These are phyloP conservation scores for Hoplostethus mediterraneus DNA, from an alignment of 2,797 vertebrate genomes.

Conservation along the genomic window DNA sequence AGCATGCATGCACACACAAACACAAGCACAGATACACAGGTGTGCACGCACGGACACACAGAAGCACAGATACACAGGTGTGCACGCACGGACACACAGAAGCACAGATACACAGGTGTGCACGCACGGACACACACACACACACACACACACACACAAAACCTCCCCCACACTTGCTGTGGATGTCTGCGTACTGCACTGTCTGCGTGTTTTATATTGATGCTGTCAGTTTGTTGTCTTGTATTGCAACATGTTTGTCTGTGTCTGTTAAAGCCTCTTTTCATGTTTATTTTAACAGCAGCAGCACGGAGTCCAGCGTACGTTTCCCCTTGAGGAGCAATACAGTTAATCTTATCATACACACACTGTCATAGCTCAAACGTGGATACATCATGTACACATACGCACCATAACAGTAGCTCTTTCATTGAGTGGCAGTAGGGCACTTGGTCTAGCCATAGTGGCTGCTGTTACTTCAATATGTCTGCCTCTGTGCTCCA, in stretches of 20 bases:
- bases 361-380: not conserved
- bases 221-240: too few relatives aligned
- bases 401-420: not conserved
- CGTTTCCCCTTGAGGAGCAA: too few relatives aligned
- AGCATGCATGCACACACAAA: not conserved
- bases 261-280: too few relatives aligned
- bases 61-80: not conserved
- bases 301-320: too few relatives aligned
- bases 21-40: not conserved
- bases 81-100: too few relatives aligned
- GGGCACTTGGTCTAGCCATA: not conserved
- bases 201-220: too few relatives aligned
- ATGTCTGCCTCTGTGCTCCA: constrained; percentile 10
- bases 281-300: too few relatives aligned
- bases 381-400: too few relatives aligned
- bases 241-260: too few relatives aligned
- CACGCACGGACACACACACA: too few relatives aligned
- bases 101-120: not conserved
- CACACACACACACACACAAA: not conserved
- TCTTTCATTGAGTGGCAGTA: constrained; percentile 7
- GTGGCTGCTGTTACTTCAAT: constrained; percentile 10
- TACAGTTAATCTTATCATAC: not conserved
- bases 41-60: not conserved
- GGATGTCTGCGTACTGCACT: too few relatives aligned
- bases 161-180: not conserved